Conservation (phyloP, 2,888 invertebrate species). For the Brachyptera risi region DNA sequence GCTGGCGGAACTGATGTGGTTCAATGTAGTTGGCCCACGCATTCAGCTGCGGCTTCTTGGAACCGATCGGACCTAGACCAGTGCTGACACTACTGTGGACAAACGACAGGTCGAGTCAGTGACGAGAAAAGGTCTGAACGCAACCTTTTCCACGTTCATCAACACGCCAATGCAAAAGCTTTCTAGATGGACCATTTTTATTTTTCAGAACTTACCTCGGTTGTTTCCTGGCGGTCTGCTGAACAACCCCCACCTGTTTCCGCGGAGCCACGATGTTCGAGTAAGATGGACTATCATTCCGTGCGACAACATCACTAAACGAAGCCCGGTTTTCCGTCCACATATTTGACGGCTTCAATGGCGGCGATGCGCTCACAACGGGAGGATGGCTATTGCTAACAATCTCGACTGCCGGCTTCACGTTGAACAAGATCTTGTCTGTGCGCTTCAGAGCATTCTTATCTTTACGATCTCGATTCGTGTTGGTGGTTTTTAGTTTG, state of each 20-base stretch:
- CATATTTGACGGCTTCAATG: slow-evolving; percentile 43
- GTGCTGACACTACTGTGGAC: no score
- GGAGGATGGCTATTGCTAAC: slow-evolving; percentile 1
- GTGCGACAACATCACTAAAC: slow-evolving; percentile 58
- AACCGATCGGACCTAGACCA: slow-evolving; percentile 45
- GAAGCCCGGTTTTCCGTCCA: slow-evolving; percentile 55
- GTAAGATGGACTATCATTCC: slow-evolving; percentile 46
- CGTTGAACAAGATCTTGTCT: slow-evolving; percentile 21
- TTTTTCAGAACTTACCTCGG: slow-evolving; percentile 4
- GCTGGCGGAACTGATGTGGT: slow-evolving; percentile 20
- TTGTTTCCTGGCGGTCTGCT: slow-evolving; percentile 45
- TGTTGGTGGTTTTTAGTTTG: slow-evolving; percentile 36
- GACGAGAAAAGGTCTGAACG: no score
- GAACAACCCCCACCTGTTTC: slow-evolving; percentile 39
- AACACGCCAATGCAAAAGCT: no score
- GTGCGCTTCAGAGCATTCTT: slow-evolving; percentile 38
- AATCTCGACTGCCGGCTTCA: background rate
- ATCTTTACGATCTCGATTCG: slow-evolving; percentile 33
- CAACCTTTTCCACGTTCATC: no score
- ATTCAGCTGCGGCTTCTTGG: slow-evolving; percentile 37
- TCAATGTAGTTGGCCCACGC: slow-evolving; percentile 25
- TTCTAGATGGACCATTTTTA: no score
- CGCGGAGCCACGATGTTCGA: slow-evolving; percentile 37
- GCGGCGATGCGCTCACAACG: slow-evolving; percentile 37
- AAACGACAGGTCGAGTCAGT: no score